Evolutionary conservation across 1,140 invertebrate species (phyloP).

Genomic region (Drosophila bocki): DNA sequence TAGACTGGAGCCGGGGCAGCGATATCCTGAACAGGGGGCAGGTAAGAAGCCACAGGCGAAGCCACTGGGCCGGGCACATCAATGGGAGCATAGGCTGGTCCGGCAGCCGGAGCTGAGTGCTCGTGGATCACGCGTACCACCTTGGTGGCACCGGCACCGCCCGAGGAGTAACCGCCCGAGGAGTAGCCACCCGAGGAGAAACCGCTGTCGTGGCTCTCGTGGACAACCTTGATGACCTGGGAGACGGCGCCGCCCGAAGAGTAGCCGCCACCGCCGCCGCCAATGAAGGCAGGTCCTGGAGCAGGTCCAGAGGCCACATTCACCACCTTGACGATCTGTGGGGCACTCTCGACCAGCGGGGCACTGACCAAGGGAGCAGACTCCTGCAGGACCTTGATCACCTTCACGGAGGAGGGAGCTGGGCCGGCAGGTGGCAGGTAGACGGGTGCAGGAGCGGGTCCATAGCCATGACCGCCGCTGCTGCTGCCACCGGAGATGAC

Average conservation of each 20-base stretch:
- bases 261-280: conserved; percentile 15
- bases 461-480: conserved; percentile 19
- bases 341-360: conserved; percentile 41
- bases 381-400: conserved; percentile 74
- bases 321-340: conserved; percentile 66
- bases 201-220: conserved; percentile 49
- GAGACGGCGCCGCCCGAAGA: conserved; percentile 22
- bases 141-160: conserved; percentile 51
- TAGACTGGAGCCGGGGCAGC: conserved; percentile 35
- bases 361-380: conserved; percentile 37
- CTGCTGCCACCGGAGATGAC: conserved; percentile 60
- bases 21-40: conserved; percentile 43
- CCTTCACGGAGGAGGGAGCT: conserved; percentile 55
- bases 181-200: conserved; percentile 22
- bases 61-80: conserved; percentile 33
- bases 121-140: conserved; percentile 80
- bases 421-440: conserved; percentile 36
- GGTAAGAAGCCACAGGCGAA: conserved; percentile 43
- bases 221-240: conserved; percentile 72
- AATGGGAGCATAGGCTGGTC: conserved; percentile 45
- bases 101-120: conserved; percentile 39
- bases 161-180: conserved; percentile 13
- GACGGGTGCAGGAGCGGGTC: conserved; percentile 31
- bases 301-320: conserved; percentile 35
- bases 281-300: conserved; percentile 15